Conservation (phyloP, 2,113 vertebrate genomes). For the Anser brachyrhynchus region DNA sequence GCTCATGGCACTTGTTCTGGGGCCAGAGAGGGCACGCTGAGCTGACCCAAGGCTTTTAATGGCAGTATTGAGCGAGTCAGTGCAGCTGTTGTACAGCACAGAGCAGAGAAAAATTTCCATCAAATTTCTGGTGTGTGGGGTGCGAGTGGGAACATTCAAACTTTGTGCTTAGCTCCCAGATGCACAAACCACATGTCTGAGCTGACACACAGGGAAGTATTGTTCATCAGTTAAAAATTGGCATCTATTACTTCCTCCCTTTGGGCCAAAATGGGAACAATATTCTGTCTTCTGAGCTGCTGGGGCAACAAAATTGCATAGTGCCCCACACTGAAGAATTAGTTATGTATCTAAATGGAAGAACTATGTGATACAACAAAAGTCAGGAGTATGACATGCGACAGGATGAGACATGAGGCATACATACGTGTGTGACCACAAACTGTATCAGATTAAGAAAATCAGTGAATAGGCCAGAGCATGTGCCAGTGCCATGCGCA, state of each 20-base stretch:
- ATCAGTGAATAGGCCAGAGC: too few species aligned
- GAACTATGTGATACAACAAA: background rate
- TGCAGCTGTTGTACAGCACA: slow-evolving; percentile 11
- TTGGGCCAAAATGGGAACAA: slow-evolving; percentile 15
- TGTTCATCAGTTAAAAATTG: slow-evolving; percentile 61
- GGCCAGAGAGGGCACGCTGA: fast-evolving
- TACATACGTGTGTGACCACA: background rate
- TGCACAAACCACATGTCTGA: slow-evolving; percentile 66
- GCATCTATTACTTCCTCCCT: slow-evolving; percentile 46
- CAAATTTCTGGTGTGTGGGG: background rate
- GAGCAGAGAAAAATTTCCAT: background rate
- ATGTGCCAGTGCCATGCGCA: fast-evolving
- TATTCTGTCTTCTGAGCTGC: slow-evolving; percentile 3
- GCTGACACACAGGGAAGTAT: slow-evolving; percentile 62
- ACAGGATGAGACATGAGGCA: background rate
- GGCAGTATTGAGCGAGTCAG: background rate
- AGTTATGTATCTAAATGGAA: background rate
- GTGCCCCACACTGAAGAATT: background rate
- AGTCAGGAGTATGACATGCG: background rate
- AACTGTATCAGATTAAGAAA: background rate
- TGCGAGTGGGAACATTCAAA: slow-evolving; percentile 2
- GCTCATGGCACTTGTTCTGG: background rate
- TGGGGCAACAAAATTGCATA: background rate
- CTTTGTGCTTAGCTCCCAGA: slow-evolving; percentile 27
- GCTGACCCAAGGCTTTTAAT: fast-evolving